These are phyloP conservation scores for Hydrozoanthus gracilis DNA, from an alignment of 92 coral and sea anemone genomes.

Conservation along the genomic window DNA sequence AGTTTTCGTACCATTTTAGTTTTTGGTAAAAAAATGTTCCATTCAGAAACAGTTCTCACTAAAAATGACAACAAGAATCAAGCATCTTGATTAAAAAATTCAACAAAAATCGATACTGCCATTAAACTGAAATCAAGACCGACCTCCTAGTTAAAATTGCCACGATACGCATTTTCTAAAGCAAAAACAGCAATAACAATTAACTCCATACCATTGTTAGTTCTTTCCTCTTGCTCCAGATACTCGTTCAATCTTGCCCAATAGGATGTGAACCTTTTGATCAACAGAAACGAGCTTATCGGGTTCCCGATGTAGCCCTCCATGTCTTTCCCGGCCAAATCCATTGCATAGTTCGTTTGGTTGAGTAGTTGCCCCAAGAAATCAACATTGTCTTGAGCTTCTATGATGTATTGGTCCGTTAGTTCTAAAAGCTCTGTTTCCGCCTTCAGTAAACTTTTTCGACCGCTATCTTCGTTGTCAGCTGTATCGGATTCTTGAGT, in stretches of 20 bases:
- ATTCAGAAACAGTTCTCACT: no score
- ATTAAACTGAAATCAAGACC: no score
- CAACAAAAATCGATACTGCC: no score
- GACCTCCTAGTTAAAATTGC: no score
- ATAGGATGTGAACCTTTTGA: conserved; percentile 51
- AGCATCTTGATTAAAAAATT: no score
- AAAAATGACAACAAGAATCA: no score
- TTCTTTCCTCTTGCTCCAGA: conserved; percentile 27
- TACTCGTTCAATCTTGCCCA: conserved; percentile 60
- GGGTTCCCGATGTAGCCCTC: conserved; percentile 65
- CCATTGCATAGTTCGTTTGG: conserved; percentile 25
- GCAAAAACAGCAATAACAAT: no score
- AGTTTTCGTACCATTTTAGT: no score
- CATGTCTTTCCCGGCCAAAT: conserved; percentile 26
- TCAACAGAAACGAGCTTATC: conserved; percentile 48
- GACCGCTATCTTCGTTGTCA: neutral
- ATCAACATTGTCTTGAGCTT: conserved; percentile 40
- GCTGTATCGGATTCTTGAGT: neutral
- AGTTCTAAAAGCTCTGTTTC: conserved; percentile 1
- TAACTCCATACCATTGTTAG: conserved; percentile 34
- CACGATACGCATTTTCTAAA: no score
- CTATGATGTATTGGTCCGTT: conserved; percentile 30
- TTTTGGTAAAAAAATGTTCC: no score
- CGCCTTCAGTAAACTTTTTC: neutral
- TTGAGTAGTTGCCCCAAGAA: conserved; percentile 26